Evolutionary conservation across 2,113 vertebrate genomes (phyloP), one percentile per base, ranked within the genome.

Genomic region (Esox niger): DNA sequence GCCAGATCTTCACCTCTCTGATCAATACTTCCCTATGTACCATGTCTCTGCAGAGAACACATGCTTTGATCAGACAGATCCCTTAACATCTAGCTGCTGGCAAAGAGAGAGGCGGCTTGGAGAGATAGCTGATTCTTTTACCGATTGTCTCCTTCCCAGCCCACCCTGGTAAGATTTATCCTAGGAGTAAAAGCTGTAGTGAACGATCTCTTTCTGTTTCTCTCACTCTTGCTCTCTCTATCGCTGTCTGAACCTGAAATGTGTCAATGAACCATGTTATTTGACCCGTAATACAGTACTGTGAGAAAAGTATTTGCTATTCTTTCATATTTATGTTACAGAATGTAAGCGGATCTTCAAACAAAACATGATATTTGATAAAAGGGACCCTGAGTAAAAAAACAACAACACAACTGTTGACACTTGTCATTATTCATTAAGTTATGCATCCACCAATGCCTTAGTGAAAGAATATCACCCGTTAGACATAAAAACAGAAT

Each of bases 1-100:
- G 63, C 73, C 60, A 64, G 68, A 69, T 47, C 70, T 0, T 79
- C 62, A 27, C 25, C 47, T 61, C 69, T 68, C 63, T 46, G 55
- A 84, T 88, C 84, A 35, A 81, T 84, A 72, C 58, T 64, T 21
- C 56, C 10, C 23, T 52, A 76, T 73, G 72, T 64, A 20, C 13
- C 71, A 47, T 43, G 74, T 69, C 71, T 70, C 59, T 72, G 69
- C 57, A 4, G 69, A 71, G 49, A 71, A 72, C 84, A 79, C 75
- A 43, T 23, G 67, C 79, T 82, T 77, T 82, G 79, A 83, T 84
- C 77, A 70, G 30, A 66, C 55, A 49, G 74, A 86, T 83, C 81
- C 27, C 60, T 80, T 78, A n/a, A 80, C 71, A 66, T 77, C 82
- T 79, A 15, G 38, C 52, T 23, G 52, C 62, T 56, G 62, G 31